These are phyloP conservation scores for Falco cherrug DNA, from an alignment of 2,797 vertebrate species.

Conservation along the genomic window DNA sequence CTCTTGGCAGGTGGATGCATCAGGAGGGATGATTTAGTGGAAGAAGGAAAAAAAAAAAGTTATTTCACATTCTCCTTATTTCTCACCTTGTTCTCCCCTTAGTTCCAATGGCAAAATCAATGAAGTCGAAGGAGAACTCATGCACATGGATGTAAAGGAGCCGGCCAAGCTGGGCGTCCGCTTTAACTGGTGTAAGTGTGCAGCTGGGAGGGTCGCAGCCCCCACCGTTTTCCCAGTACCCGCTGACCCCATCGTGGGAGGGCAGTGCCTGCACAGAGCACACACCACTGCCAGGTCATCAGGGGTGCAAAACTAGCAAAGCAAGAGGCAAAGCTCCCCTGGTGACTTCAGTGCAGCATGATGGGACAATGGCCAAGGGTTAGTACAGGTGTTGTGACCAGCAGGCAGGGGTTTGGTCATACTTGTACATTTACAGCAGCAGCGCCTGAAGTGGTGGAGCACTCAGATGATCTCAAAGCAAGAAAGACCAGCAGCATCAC, in stretches of 20 bases:
- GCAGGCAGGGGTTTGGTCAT: neutral
- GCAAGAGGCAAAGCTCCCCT: neutral
- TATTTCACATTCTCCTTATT: neutral
- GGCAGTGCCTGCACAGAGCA: neutral
- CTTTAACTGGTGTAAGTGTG: slow-evolving; percentile 86
- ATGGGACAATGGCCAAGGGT: neutral
- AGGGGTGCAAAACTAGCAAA: neutral
- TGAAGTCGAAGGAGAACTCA: slow-evolving; percentile 82
- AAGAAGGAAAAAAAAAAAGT: neutral
- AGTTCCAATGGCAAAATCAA: slow-evolving; percentile 83
- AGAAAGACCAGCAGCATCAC: neutral
- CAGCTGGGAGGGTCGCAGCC: neutral
- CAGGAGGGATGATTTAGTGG: neutral
- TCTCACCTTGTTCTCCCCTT: neutral
- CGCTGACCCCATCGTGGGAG: fast-evolving
- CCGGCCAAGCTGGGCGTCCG: slow-evolving; percentile 88
- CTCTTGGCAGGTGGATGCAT: neutral
- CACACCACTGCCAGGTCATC: neutral
- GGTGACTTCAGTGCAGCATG: fast-evolving
- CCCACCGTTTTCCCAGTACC: fast-evolving
- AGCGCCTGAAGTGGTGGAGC: neutral
- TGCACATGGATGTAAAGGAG: slow-evolving; percentile 81
- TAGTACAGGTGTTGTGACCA: neutral
- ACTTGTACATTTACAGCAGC: neutral
- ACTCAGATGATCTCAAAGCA: neutral